Base-by-base conservation (phyloP, 2,888 invertebrate species). In the Drosophila nr. perissopoda region DNA sequence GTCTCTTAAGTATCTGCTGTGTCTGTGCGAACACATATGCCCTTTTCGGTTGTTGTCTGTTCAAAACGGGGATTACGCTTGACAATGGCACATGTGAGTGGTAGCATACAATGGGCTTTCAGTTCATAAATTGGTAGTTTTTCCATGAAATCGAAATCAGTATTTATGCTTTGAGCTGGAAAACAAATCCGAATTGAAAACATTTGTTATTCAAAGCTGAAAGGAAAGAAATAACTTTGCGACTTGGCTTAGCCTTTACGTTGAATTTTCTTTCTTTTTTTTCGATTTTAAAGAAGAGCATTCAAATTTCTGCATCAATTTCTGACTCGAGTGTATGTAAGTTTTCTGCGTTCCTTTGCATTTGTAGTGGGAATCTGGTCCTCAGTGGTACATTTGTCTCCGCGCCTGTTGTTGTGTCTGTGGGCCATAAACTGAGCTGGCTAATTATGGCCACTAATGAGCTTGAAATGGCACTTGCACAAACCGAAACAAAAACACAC, bases 371-470 rank as follows among this genome's bases (percentile, higher is more conserved):
- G 36, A 75, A 61, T 42, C 36, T 31, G 34, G 61, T 54, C 64
- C 68, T 53, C 38, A 51, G 27, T 70, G 64, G 69, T 54, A 60
- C 74, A 72, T 75, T 53, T 75, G 82, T 77, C 72, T 70, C 75
- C 62, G 74, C 58, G 79, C 64, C 74, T 74, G 69, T 63, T 74
- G 69, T 63, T 63, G 71, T 76, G 89, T 88, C 89, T 88, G 82
- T 76, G 77, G 82, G 82, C 88, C 88, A 86, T 86, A 86, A 86
- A 86, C 82, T 72, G 56, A 62, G 64, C 73, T 78, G 87, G 89
- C 90, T 87, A 87, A 87, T 87, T 87, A 90, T 87, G 87, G 87
- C 82, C 83, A 76, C 87, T 87, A 87, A 87, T 87, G 90, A 87
- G 87, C 89, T 86, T 88, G 87, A 88, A 87, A 87, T 87, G 87